Base-by-base conservation (phyloP, 2,797 vertebrate species). In the Novumbra hubbsi region DNA sequence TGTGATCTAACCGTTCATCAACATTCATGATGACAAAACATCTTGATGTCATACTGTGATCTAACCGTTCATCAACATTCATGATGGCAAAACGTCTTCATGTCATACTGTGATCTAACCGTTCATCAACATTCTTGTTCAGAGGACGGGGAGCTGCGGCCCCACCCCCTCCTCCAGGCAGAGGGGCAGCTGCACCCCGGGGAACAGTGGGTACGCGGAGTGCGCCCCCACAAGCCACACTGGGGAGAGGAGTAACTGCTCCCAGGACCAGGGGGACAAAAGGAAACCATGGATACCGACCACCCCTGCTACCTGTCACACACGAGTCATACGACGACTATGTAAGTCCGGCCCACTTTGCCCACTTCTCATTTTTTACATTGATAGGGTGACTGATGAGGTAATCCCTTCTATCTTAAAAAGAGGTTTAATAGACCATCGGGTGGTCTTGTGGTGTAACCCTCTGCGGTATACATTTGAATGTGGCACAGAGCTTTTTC, bases 281-380 rank as follows among this genome's bases (percentile, higher is more conserved):
- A 0, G 88, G 93, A 0, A 92, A 93, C 0, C 92, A 94, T 0
- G 95, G 95, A 16, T 98, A 96, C 93, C 91, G 98, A 72, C 89
- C 95, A 21, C 93, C 94, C 2, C 95, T 94, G 5, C 92, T 95
- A 63, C 94, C 95, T 64, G 86, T 93, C 64, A 91, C 90, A 76
- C 95, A 95, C 0, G 96, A 99, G 75, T 83, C 96, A 64, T 99
- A 98, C 1, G 97, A 99, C 11, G 97, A 98, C 88, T 99, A 98
- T 4, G 98, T 99, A 90, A 98, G 97, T 98, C 90, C 68, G 82
- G 72, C 38, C 34, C 80, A 71, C 71, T 77, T 75, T 77, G 21
- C 48, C 3, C 55, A 60, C 72, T 81, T 80, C 5, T 19, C 0
- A 9, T n/a, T 1, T 1, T 15, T 63, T 4, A 16, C 15, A 15